Base-by-base conservation (phyloP, 2,113 vertebrate species). In the Nyctibius bracteatus region DNA sequence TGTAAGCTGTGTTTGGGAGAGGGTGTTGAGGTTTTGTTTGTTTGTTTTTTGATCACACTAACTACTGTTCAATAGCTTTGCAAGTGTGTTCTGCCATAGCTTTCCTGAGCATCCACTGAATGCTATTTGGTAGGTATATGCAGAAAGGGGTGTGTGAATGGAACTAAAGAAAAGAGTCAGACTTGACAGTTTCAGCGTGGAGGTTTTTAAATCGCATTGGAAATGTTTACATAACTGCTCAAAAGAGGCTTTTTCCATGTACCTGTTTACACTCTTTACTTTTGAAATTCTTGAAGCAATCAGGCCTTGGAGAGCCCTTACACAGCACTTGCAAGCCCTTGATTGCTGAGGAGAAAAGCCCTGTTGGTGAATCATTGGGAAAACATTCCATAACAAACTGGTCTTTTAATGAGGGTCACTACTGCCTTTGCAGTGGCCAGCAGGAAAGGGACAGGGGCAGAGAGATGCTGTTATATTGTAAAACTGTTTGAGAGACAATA, bases 211-310 rank as follows among this genome's bases (percentile, higher is more conserved):
- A 95, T 81, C 49, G 46, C 91, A 14, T 68, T 73, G 93, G 95
- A 93, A 96, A 96, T 98, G 98, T 98, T 98, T 98, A 97, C 96
- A 97, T 95, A 98, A 97, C 95, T 71, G 96, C 97, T 99, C 98
- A 98, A 98, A 99, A 97, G 98, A 98, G 94, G 80, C 92, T 98
- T 98, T 98, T 97, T 97, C 95, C 84, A 46, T 97, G 97, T 99
- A 99, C 99, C 98, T 99, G 99, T 99, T 99, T 99, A 98, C 98
- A 98, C 98, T 98, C 98, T 98, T 98, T 97, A 93, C 97, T 98
- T 98, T 94, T 88, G 95, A 98, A 98, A 98, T 98, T 98, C 98
- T 98, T 96, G 97, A 97, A 98, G 97, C 96, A 98, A 97, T 97
- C 86, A 86, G 98, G 97, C 97, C 97, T 97, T 98, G 98, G 98